Base-by-base conservation (phyloP, 2,888 invertebrate species). In the Lingula anatina region DNA sequence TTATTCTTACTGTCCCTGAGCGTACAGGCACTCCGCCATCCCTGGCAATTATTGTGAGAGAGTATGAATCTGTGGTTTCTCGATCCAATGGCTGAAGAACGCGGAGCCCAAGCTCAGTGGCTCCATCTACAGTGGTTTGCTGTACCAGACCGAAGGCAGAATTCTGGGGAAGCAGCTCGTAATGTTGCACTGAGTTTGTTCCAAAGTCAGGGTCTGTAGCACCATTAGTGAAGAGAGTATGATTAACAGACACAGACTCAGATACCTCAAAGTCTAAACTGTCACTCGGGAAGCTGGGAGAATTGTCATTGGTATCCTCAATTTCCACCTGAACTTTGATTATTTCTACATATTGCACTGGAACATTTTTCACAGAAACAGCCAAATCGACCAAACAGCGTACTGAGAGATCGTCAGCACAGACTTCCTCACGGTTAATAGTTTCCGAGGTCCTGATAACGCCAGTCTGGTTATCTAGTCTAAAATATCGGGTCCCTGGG, bases 291-390 rank as follows among this genome's bases (percentile, higher is more conserved):
- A 71, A 73, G 21, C 47, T 47, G 5, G 73, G 73, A 21, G 61
- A 44, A 56, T 73, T 65, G 47, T 73, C 73, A 53, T 73, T 73
- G 12, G 67, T 59, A 54, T 73, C 73, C 23, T 62, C 51, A n/a
- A 73, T 53, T 42, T 58, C 58, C n/a, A 73, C 53, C 18, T 59
- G 59, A 15, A 70, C 58, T 27, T 61, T 59, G 36, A 71, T 57
- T 12, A 66, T 50, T 26, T 57, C 49, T 15, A 62, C 56, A 27
- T 57, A 57, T 21, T 35, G 27, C 4, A 47, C 21, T 5, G 47
- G 47, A 2, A 49, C 36, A n/a, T 51, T 53, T 44, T 49, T 50
- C 2, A 66, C 64, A 5, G 56, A 57, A 7, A 69, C 64, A 46
- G 61, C 60, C 15, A 69, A 59, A 20, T 60, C 55, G 4, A 65